Conservation (phyloP, 2,797 vertebrate species). For the Euthynnus affinis region DNA sequence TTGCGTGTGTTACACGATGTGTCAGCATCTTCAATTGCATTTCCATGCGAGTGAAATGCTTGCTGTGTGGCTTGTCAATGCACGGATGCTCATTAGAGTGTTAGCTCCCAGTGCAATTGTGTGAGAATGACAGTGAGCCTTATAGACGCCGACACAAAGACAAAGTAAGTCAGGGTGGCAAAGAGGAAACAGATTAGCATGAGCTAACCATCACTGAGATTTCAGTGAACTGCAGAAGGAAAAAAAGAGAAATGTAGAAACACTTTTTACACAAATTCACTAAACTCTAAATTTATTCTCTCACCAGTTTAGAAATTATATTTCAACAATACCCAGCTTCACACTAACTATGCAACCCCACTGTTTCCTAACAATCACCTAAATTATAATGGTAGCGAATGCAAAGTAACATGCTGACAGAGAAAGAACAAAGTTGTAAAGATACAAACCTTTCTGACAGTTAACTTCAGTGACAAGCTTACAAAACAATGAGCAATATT, state of each 20-base stretch:
- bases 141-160: constrained; percentile 57
- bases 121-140: constrained; percentile 63
- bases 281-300: neutral
- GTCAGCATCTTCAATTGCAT: constrained; percentile 66
- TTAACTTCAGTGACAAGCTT: constrained; percentile 32
- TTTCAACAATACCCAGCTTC: neutral
- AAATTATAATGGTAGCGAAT: neutral
- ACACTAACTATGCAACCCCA: neutral
- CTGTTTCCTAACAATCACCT: neutral
- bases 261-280: neutral
- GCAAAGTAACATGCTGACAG: neutral
- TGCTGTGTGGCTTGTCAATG: constrained; percentile 52
- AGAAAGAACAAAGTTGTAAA: constrained; percentile 9
- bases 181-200: constrained; percentile 43
- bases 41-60: constrained; percentile 59
- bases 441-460: constrained; percentile 20
- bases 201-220: constrained; percentile 9
- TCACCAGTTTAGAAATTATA: neutral
- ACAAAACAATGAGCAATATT: constrained; percentile 38
- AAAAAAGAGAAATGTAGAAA: neutral
- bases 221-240: constrained; percentile 8
- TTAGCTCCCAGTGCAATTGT: constrained; percentile 55
- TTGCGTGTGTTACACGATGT: constrained; percentile 60
- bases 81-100: constrained; percentile 75
- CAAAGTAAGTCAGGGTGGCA: constrained; percentile 51